These are phyloP conservation scores for Chrysocyon brachyurus DNA, from an alignment of 2,797 vertebrate genomes.

Conservation along the genomic window DNA sequence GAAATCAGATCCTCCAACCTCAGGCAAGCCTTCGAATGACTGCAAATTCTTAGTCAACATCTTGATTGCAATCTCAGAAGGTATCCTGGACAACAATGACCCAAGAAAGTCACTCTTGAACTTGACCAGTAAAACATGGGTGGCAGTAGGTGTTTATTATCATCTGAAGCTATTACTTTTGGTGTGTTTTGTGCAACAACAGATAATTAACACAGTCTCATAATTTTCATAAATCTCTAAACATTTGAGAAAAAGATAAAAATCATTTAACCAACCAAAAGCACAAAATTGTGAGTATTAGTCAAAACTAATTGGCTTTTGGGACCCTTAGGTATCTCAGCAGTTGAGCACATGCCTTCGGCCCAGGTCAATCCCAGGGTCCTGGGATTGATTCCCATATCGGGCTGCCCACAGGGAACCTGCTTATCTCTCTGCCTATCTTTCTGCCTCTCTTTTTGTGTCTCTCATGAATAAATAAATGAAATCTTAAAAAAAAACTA, in stretches of 20 bases:
- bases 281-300: background rate
- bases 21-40: background rate
- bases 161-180: background rate
- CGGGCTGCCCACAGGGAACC: no score
- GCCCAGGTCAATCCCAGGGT: no score
- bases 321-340: no score
- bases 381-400: no score
- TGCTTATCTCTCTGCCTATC: no score
- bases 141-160: background rate
- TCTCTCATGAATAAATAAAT: no score
- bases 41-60: background rate
- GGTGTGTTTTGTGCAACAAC: background rate
- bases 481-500: background rate
- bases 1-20: background rate
- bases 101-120: background rate
- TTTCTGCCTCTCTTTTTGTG: no score
- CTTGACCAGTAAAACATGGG: background rate
- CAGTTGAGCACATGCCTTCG: no score
- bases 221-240: background rate
- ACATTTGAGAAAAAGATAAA: background rate
- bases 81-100: background rate
- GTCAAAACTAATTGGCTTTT: background rate
- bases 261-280: background rate
- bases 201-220: background rate
- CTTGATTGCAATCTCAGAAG: background rate